Percentiles rank a stretch among this genome's conserved stretches.
Conservation (phyloP, 2,113 vertebrate genomes). For the Podarcis cretensis region DNA sequence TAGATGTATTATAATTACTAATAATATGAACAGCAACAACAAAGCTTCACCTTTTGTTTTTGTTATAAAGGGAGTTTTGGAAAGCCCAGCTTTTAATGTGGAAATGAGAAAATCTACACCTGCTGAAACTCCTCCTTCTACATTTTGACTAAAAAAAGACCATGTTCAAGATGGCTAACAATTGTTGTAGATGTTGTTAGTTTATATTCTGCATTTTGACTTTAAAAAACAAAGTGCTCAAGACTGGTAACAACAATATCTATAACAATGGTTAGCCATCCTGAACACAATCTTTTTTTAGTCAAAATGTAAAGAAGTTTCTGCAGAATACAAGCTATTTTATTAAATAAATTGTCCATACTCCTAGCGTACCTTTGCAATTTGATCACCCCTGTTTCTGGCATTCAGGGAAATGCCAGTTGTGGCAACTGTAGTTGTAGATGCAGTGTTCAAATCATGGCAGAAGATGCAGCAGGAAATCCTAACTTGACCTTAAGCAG, state of each 20-base stretch:
- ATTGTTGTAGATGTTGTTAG: too few species aligned
- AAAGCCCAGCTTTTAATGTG: neutral
- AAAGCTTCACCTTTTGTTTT: neutral
- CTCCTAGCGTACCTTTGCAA: too few species aligned
- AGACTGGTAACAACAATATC: too few species aligned
- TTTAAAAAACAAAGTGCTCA: too few species aligned
- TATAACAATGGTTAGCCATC: too few species aligned
- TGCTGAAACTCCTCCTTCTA: neutral
- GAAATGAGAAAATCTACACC: neutral
- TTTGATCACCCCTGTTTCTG: neutral
- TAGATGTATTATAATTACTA: too few species aligned
- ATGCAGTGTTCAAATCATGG: neutral
- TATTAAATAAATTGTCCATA: neutral
- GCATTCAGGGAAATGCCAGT: neutral
- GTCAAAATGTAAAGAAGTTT: too few species aligned
- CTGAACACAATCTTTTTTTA: neutral
- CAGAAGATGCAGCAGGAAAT: too few species aligned
- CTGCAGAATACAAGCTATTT: neutral
- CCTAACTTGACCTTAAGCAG: neutral
- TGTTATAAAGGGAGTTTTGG: neutral
- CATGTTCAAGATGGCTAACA: too few species aligned
- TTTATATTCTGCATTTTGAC: too few species aligned
- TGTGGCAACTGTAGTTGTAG: neutral
- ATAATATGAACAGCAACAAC: too few species aligned
- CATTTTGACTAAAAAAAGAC: neutral